Base-by-base conservation (phyloP, 2,797 vertebrate genomes). In the Eupleurogrammus muticus region DNA sequence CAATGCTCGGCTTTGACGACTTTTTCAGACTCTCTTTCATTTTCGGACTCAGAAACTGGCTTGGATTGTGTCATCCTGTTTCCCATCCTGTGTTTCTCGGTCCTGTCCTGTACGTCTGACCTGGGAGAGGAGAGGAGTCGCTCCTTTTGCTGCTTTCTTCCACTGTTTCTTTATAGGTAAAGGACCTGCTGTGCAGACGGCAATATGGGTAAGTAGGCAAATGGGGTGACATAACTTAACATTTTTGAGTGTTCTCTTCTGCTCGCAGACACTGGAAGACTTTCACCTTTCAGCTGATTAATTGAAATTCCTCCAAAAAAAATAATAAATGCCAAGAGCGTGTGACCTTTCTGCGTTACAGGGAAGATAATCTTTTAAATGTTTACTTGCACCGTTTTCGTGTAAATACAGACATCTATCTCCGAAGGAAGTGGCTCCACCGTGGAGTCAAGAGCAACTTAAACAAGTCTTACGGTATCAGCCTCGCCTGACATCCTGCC, bases 1-100 rank as follows among this genome's bases (percentile, higher is more conserved):
- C 87, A 87, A 76, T 83, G 55, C 58, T 60, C 64, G 62, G 70
- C 73, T 76, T 68, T 71, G 77, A 82, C 76, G 59, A 9, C 50
- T 36, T 17, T 16, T 56, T 17, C 16, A 46, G 42, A 61, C 60
- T 34, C 23, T 17, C 36, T 12, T 44, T 44, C 16, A 44, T 44
- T n/a, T n/a, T 44, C 16, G 17, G 17, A 44, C 40, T 36, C 3
- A 36, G 7, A 36, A 36, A 36, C 35, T 8, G 35, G 7, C 35
- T 36, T 36, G 5, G 9, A 36, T 11, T 36, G 6, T 36, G 35
- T 8, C 35, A 11, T 36, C 35, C 35, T 17, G 16, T 44, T 44
- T 44, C 7, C 16, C 40, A 44, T 44, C 14, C 40, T 44, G 40
- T 44, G 16, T 44, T 44, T 44, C 16, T n/a, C 16, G 40, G 40